phyloP scores from a whole-genome alignment of 2,113 vertebrate genomes.

The Anguilla rostrata region DNA sequence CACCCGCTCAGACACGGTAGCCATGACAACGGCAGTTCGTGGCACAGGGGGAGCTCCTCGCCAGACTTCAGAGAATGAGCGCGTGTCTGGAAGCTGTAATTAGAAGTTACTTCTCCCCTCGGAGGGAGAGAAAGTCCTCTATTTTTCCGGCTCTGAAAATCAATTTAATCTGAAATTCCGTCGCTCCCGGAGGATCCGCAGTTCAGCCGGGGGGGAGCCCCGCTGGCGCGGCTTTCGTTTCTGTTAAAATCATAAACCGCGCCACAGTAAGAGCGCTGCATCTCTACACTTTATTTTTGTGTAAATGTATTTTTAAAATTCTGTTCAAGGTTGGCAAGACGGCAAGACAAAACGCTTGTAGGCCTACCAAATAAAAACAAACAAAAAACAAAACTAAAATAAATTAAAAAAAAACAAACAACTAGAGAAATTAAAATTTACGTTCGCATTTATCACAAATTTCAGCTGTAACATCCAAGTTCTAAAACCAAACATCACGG shows the following conservation, averaged over 20 bases:
- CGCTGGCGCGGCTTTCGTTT: neutral
- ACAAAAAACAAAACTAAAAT: too few species aligned
- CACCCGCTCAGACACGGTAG: neutral
- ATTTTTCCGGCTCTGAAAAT: neutral
- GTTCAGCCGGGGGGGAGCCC: neutral
- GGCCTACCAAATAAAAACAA: too few species aligned
- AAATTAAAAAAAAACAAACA: too few species aligned
- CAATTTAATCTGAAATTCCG: constrained; percentile 1
- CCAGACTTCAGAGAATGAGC: neutral
- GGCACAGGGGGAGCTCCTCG: neutral
- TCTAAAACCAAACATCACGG: too few species aligned
- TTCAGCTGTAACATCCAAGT: too few species aligned
- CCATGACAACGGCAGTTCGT: neutral
- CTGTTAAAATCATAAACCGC: neutral
- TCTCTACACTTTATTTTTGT: neutral
- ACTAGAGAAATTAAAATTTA: too few species aligned
- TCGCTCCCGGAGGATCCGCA: neutral
- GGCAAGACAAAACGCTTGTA: neutral
- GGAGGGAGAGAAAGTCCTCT: neutral
- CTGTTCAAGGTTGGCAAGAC: neutral
- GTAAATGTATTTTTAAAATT: neutral
- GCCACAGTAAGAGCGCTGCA: neutral
- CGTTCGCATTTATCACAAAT: too few species aligned
- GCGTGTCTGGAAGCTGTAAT: neutral
- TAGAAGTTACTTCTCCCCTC: neutral